Conservation (phyloP, 2,113 vertebrate genomes). For the Rousettus leschenaultii region DNA sequence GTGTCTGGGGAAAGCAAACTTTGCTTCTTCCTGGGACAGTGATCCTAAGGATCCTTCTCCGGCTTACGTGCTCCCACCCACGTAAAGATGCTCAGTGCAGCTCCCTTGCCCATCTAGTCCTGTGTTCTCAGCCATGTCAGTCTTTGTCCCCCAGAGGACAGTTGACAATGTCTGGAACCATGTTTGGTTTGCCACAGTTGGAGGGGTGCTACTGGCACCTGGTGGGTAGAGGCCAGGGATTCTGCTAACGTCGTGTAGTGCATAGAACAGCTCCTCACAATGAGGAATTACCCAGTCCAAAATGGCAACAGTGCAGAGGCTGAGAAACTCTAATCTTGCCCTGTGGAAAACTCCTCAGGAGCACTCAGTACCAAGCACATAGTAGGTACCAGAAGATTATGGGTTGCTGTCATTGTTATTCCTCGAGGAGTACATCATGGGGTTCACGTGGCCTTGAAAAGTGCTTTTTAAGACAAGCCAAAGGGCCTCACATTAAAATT, state of each 20-base stretch:
- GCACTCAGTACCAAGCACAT: neutral
- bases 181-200: neutral
- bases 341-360: neutral
- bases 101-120: neutral
- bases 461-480: conserved; percentile 13
- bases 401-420: neutral
- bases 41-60: neutral
- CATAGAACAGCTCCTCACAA: neutral
- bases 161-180: neutral
- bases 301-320: neutral
- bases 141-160: neutral
- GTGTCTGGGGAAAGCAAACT: neutral
- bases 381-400: neutral
- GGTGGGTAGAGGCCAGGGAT: neutral
- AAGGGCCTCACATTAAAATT: neutral
- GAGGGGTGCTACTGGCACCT: neutral
- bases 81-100: neutral
- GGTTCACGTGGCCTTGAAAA: neutral
- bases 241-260: neutral
- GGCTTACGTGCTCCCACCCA: neutral
- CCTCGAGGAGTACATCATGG: neutral
- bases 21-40: neutral
- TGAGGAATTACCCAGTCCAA: neutral
- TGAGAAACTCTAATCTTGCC: neutral
- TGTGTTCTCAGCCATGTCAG: neutral